Conservation (phyloP, 37 sponge, comb jelly and placozoan species). For the Cliona cf. orientalis region DNA sequence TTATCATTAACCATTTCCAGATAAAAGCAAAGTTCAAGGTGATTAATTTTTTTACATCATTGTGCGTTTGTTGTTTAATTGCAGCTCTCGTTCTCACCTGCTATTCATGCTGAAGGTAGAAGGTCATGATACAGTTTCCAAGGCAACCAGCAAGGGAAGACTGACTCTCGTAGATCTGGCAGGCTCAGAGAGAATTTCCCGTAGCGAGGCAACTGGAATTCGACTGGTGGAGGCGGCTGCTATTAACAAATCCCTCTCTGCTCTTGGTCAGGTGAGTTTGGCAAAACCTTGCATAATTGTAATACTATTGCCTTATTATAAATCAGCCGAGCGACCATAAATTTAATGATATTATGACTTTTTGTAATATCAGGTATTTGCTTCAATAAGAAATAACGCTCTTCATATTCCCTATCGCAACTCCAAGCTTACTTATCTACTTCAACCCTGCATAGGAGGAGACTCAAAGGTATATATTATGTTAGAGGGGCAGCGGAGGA, state of each 20-base stretch:
- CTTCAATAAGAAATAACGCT: constrained; percentile 61
- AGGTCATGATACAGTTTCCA: constrained; percentile 65
- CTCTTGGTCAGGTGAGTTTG: constrained; percentile 77
- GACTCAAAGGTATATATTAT: constrained; percentile 72
- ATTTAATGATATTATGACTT: not conserved
- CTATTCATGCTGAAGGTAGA: constrained; percentile 63
- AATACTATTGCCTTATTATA: not conserved
- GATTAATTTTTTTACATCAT: no score
- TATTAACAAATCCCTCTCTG: constrained; percentile 84
- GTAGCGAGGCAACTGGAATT: constrained; percentile 76
- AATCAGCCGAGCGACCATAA: not conserved
- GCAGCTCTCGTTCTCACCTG: constrained; percentile 83
- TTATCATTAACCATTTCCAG: no score
- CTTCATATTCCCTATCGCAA: constrained; percentile 87
- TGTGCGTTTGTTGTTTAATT: no score
- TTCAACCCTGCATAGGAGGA: constrained; percentile 83
- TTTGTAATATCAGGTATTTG: constrained; percentile 75
- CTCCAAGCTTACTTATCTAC: constrained; percentile 79
- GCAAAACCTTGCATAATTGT: not conserved
- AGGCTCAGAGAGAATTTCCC: constrained; percentile 87
- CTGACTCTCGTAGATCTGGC: constrained; percentile 85
- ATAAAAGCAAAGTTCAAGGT: no score
- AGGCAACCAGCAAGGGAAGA: constrained; percentile 54
- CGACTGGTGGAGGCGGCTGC: constrained; percentile 88
- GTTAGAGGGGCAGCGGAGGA: no score